A percentile compares a stretch with the other conserved stretches of the same genome.
These are phyloP conservation scores for Xenus cinereus DNA, from an alignment of 2,113 vertebrate genomes.

Conservation along the genomic window DNA sequence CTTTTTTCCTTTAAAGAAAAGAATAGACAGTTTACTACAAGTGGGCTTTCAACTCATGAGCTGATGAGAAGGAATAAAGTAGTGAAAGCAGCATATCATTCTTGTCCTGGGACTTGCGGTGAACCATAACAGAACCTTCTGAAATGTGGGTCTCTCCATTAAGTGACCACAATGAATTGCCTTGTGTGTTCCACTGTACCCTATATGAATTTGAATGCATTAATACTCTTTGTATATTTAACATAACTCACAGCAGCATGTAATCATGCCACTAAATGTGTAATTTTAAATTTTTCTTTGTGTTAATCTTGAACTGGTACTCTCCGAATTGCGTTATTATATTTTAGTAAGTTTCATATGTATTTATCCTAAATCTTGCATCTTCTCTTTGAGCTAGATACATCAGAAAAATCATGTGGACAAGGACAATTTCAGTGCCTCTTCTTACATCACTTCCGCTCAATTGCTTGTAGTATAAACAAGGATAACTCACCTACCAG, in stretches of 20 bases:
- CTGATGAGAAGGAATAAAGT: background rate
- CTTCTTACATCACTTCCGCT: background rate
- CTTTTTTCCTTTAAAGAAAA: background rate
- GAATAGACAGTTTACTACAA: background rate
- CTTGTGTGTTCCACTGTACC: background rate
- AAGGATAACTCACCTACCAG: background rate
- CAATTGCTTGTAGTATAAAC: background rate
- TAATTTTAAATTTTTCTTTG: background rate
- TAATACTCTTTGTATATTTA: background rate
- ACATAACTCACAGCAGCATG: background rate
- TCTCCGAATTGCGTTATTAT: too few species aligned
- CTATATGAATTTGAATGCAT: background rate
- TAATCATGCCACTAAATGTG: background rate
- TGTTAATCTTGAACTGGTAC: background rate
- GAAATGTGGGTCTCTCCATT: background rate
- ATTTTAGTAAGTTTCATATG: background rate
- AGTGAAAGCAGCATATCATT: background rate
- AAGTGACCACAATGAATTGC: background rate
- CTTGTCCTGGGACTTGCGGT: background rate
- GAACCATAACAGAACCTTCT: background rate
- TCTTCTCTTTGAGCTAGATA: background rate
- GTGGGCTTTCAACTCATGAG: background rate
- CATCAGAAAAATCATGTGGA: background rate
- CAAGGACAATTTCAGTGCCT: background rate
- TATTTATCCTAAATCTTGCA: background rate